Percentiles rank a stretch among this genome's conserved stretches.
Evolutionary conservation across 2,888 invertebrate genomes (phyloP).

Genomic region (Calephelis perditalis): DNA sequence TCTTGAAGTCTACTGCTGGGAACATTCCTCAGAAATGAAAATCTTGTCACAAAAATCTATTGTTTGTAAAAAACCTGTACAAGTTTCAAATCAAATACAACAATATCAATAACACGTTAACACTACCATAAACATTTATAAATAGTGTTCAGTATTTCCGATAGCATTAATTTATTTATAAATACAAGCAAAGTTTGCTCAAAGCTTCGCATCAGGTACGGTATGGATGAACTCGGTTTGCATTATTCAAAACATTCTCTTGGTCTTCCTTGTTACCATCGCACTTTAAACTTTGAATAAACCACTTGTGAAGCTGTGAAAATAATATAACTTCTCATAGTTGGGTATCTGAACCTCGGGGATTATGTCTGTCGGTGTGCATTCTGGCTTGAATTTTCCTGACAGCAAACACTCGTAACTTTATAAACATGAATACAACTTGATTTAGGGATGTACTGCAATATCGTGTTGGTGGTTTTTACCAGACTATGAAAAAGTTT

Average conservation of each 20-base stretch:
- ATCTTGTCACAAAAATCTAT: too few relatives aligned
- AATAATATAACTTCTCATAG: slow-evolving; percentile 54
- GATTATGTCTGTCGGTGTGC: slow-evolving; percentile 11
- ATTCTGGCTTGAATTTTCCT: slow-evolving; percentile 9
- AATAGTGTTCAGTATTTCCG: slow-evolving; percentile 19
- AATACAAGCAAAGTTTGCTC: slow-evolving; percentile 23
- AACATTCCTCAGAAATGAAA: too few relatives aligned
- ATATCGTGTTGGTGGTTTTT: neutral
- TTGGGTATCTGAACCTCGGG: slow-evolving; percentile 14
- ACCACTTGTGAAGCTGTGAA: slow-evolving; percentile 49
- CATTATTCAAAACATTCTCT: slow-evolving; percentile 54
- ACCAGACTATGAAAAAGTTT: neutral
- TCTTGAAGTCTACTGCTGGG: too few relatives aligned
- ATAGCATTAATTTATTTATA: slow-evolving; percentile 28
- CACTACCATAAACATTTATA: slow-evolving; percentile 15
- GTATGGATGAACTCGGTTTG: slow-evolving; percentile 35
- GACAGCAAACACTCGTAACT: slow-evolving; percentile 9
- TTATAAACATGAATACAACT: slow-evolving; percentile 6
- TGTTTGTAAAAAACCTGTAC: too few relatives aligned
- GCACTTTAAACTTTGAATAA: slow-evolving; percentile 65
- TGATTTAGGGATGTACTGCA: neutral
- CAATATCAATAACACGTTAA: neutral
- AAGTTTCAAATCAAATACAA: neutral
- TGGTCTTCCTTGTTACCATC: slow-evolving; percentile 48
- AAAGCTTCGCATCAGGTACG: slow-evolving; percentile 22